These are phyloP conservation scores for Catotricha subobsoleta DNA, from an alignment of 2,888 invertebrate genomes.

Conservation along the genomic window DNA sequence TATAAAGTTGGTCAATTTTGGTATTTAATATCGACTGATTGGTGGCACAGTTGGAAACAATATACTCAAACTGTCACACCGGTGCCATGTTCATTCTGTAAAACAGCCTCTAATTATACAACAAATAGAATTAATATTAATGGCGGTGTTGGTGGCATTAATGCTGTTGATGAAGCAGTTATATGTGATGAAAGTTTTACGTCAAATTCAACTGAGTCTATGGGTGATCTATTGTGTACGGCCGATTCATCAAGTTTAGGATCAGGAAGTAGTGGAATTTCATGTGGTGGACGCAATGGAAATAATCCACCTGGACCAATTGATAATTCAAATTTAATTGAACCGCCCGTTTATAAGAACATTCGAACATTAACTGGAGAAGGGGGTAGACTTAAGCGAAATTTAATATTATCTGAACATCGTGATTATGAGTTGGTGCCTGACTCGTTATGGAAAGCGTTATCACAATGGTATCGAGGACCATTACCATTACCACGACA, in stretches of 20 bases:
- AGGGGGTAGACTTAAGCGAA: constrained; percentile 63
- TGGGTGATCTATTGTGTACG: constrained; percentile 41
- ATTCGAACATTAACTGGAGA: constrained; percentile 68
- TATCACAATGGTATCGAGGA: constrained; percentile 70
- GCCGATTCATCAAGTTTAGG: constrained; percentile 35
- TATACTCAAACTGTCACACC: constrained; percentile 37
- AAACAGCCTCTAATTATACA: constrained; percentile 17
- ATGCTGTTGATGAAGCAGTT: constrained; percentile 39
- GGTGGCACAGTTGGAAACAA: constrained; percentile 71
- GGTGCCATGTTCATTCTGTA: constrained; percentile 31
- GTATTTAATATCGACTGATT: constrained; percentile 69
- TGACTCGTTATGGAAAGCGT: constrained; percentile 70
- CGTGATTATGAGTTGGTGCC: constrained; percentile 76
- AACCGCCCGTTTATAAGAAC: constrained; percentile 43
- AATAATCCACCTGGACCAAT: constrained; percentile 47
- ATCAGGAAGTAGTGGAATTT: constrained; percentile 44
- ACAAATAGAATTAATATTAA: constrained; percentile 10
- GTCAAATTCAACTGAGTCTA: constrained; percentile 43
- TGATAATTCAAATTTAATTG: constrained; percentile 54
- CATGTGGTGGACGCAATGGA: constrained; percentile 38
- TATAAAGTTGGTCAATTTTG: constrained; percentile 70
- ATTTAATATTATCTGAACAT: constrained; percentile 53
- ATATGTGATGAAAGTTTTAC: constrained; percentile 54
- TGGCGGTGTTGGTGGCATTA: background rate
- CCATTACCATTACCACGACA: constrained; percentile 62